Percentiles rank a stretch among this genome's conserved stretches.
Conservation (phyloP, 2,797 vertebrate genomes). For the Xenops minutus region DNA sequence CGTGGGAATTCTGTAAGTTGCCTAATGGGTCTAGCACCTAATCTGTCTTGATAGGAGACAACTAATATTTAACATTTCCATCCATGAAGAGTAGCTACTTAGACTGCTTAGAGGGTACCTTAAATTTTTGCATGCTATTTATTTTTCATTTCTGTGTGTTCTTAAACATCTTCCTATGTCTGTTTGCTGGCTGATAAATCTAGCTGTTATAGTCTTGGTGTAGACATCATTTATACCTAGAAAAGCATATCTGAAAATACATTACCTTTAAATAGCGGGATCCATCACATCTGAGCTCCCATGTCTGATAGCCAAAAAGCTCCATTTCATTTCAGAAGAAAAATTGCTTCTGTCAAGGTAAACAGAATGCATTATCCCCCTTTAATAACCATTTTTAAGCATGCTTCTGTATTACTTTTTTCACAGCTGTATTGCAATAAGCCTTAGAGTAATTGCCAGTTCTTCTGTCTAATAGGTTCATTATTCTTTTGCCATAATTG, state of each 20-base stretch:
- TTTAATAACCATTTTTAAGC: conserved; percentile 84
- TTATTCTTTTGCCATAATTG: conserved; percentile 88
- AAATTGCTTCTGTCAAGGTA: conserved; percentile 77
- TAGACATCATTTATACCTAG: conserved; percentile 72
- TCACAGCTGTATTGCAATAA: conserved; percentile 84
- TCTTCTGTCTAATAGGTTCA: conserved; percentile 84
- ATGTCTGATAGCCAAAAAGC: conserved; percentile 75
- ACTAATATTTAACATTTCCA: conserved; percentile 26
- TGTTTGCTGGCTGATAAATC: conserved; percentile 62
- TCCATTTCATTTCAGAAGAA: conserved; percentile 77
- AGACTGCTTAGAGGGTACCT: conserved; percentile 48
- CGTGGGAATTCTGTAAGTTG: conserved; percentile 30
- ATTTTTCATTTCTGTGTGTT: conserved; percentile 63
- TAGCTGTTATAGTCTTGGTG: conserved; percentile 54
- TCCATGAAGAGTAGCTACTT: conserved; percentile 38
- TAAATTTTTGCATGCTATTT: conserved; percentile 60
- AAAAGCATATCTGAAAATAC: conserved; percentile 75
- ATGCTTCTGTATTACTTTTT: conserved; percentile 78
- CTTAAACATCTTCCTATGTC: conserved; percentile 66
- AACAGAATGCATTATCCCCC: conserved; percentile 81
- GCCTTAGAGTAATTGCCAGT: conserved; percentile 81
- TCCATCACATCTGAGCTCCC: conserved; percentile 77
- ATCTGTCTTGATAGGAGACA: conserved; percentile 30
- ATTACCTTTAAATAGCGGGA: conserved; percentile 75
- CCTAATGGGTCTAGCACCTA: conserved; percentile 17